Evolutionary conservation across 2,113 vertebrate genomes (phyloP), one percentile per base, ranked within the genome.

Genomic region (Cervus canadensis): DNA sequence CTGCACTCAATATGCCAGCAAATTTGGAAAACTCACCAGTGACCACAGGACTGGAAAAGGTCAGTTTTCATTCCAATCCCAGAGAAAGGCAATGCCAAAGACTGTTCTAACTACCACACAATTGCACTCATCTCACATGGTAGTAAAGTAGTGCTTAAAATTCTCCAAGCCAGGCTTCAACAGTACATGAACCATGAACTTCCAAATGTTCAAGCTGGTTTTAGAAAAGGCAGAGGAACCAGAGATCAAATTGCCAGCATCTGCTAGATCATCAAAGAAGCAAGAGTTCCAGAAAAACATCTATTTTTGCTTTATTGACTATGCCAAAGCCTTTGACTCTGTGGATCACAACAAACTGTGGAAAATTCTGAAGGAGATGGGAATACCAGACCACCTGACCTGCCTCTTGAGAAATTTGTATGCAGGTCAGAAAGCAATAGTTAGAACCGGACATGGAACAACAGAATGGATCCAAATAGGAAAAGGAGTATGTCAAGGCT

Each of bases 171-270:
- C 62, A 64, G 30, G 30, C 0, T n/a, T 64, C 30, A n/a, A 17
- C 3, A 64, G 62, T n/a, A 16, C 2, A 0, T 17, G 33, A 67
- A 67, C 33, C 0, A 0, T n/a, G 62, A 67, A 67, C 15, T n/a
- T 9, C 62, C 33, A n/a, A 7, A n/a, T 67, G 33, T n/a, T n/a
- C 62, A 67, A 67, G 62, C 33, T n/a, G 62, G 62, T 17, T 67
- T 67, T n/a, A 67, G 62, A 67, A 67, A 67, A 19, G 16, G 16
- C 62, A 67, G 33, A 67, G 33, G 62, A 67, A 67, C 62, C 62
- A 67, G 62, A 67, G 33, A 67, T 67, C 62, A 10, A 67, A 67
- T 67, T n/a, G 62, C 62, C 62, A n/a, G n/a, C 16, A 19, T 64
- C 33, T 4, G 16, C 33, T 64, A 33, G 15, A n/a, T 64, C 62